These are phyloP conservation scores for Allobates femoralis DNA, from an alignment of 2,797 vertebrate genomes.

Conservation along the genomic window DNA sequence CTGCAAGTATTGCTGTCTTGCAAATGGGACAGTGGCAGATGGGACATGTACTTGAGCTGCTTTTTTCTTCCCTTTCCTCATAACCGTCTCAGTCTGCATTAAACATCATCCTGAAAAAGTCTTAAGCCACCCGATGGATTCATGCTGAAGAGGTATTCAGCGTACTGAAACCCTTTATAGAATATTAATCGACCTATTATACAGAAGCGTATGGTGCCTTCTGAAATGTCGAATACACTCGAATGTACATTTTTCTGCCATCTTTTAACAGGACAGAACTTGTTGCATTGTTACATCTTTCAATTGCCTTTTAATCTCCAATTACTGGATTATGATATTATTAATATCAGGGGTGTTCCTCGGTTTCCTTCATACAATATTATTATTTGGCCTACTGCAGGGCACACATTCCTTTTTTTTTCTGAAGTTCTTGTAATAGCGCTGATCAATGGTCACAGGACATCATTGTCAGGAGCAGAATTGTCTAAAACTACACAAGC, in stretches of 20 bases:
- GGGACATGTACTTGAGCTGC: conserved; percentile 86
- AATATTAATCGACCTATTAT: conserved; percentile 75
- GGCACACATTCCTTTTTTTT: background rate
- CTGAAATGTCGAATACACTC: background rate
- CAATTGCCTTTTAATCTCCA: background rate
- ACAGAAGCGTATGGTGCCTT: conserved; percentile 66
- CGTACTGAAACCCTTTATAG: conserved; percentile 76
- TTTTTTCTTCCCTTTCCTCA: conserved; percentile 75
- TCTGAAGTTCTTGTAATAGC: background rate
- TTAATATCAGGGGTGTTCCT: background rate
- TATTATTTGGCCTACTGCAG: no score
- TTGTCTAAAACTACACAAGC: conserved; percentile 7
- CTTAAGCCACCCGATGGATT: conserved; percentile 83
- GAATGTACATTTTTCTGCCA: background rate
- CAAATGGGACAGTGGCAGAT: conserved; percentile 88
- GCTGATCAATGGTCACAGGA: no score
- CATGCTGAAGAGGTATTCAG: conserved; percentile 78
- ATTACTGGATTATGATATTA: background rate
- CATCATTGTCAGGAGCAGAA: background rate
- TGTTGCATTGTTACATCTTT: background rate
- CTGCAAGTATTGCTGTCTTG: conserved; percentile 80
- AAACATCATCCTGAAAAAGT: conserved; percentile 83
- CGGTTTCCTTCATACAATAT: no score
- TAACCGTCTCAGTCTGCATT: conserved; percentile 85
- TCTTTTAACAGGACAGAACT: background rate